phyloP scores from a whole-genome alignment of 2,113 vertebrate genomes.

The Melanostigma gelatinosum region DNA sequence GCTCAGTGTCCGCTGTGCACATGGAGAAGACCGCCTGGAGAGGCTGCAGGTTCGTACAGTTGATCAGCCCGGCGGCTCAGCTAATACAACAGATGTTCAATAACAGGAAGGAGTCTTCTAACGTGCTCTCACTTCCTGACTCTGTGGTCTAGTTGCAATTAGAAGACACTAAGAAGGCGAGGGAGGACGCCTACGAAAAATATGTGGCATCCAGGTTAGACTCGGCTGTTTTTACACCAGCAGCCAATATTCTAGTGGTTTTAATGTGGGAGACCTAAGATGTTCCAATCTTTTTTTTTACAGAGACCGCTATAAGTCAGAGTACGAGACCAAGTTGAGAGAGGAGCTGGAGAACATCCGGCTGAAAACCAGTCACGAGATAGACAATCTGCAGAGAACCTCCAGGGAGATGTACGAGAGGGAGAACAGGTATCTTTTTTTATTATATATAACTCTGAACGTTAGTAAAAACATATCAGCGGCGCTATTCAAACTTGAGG shows the following conservation, averaged over 20 bases:
- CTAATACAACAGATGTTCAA: not conserved
- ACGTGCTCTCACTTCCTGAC: not conserved
- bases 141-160: conserved; percentile 84
- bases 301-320: conserved; percentile 94
- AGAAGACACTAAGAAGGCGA: conserved; percentile 92
- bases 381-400: conserved; percentile 90
- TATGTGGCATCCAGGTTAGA: conserved; percentile 91
- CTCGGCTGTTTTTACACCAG: conserved; percentile 15
- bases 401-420: conserved; percentile 98
- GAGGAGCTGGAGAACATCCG: conserved; percentile 94
- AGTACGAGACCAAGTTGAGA: conserved; percentile 92
- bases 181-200: conserved; percentile 97
- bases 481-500: not conserved
- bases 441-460: not conserved
- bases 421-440: conserved; percentile 91
- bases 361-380: conserved; percentile 93
- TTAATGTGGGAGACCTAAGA: not conserved
- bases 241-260: not conserved
- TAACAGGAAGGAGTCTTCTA: not conserved
- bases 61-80: not conserved
- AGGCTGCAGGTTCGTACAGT: conserved; percentile 82
- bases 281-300: not conserved
- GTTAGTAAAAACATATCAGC: conserved; percentile 1
- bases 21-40: conserved; percentile 93
- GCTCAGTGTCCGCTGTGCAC: conserved; percentile 91